phyloP scores from a whole-genome alignment of 2,113 vertebrate genomes.

The Hypanus sabinus region DNA sequence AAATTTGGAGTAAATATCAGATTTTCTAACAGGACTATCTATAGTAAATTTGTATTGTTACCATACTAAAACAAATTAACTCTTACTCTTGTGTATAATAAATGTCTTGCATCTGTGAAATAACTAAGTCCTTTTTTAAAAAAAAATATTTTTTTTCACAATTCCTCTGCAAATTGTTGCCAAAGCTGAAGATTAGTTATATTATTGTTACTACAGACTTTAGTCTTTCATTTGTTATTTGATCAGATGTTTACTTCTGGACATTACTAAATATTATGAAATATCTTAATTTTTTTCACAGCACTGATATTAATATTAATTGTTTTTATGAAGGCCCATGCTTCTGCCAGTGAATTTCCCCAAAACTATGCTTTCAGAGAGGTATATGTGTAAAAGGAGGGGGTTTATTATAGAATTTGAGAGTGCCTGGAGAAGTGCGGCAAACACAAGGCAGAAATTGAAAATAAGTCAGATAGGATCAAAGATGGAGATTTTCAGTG shows the following conservation, averaged over 20 bases:
- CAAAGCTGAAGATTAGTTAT: not conserved
- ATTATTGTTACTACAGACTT: not conserved
- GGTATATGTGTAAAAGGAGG: too few relatives aligned
- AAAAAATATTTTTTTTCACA: not conserved
- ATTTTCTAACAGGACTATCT: not conserved
- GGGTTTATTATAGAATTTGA: not conserved
- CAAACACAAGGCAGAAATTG: not conserved
- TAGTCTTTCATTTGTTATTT: not conserved
- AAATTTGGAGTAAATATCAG: not conserved
- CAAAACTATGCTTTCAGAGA: not conserved
- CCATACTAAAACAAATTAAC: too few relatives aligned
- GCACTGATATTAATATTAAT: not conserved
- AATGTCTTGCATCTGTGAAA: too few relatives aligned
- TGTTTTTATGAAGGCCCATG: not conserved
- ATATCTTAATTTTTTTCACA: not conserved
- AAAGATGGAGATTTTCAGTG: not conserved
- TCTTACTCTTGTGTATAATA: too few relatives aligned
- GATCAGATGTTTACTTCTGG: not conserved
- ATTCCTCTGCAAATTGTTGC: not conserved
- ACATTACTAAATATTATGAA: not conserved
- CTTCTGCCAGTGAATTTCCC: not conserved
- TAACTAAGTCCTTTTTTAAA: too few relatives aligned
- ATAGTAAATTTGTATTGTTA: not conserved
- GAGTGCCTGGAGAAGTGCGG: too few relatives aligned
- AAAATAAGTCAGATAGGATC: not conserved